phyloP scores from a whole-genome alignment of 2,113 vertebrate genomes.

The Brevimyrus niger region DNA sequence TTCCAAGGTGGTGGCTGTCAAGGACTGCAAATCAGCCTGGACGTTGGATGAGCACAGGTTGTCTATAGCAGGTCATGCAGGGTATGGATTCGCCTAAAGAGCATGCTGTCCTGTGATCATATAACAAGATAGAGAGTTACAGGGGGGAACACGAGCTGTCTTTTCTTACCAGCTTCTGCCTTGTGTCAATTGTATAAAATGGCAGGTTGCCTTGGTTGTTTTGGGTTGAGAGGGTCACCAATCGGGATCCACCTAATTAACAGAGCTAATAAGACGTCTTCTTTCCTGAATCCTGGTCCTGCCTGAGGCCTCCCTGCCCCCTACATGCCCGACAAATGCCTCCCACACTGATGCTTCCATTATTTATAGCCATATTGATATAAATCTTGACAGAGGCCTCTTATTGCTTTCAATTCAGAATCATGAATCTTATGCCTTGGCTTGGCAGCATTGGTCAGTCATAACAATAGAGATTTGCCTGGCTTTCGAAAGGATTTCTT shows the following conservation, averaged over 20 bases:
- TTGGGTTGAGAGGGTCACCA: background rate
- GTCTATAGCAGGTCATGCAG: background rate
- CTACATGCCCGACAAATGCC: background rate
- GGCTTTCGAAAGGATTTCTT: background rate
- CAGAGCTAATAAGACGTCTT: background rate
- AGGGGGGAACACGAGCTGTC: background rate
- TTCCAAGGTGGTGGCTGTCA: background rate
- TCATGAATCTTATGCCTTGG: background rate
- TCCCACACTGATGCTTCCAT: background rate
- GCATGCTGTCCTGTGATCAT: background rate
- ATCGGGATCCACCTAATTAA: background rate
- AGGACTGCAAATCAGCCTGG: background rate
- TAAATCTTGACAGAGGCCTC: background rate
- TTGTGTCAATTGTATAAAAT: background rate
- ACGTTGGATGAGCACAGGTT: background rate
- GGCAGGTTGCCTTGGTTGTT: background rate
- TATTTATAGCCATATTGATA: constrained; percentile 6
- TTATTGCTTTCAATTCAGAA: background rate
- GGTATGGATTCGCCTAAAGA: background rate
- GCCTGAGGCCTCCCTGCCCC: background rate
- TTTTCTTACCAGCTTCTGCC: background rate
- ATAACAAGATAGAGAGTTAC: background rate
- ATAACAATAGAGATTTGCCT: background rate
- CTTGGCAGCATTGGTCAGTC: background rate
- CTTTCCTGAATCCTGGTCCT: background rate